phyloP scores from a whole-genome alignment of 2,113 vertebrate genomes.

The Cichladusa arquata region DNA sequence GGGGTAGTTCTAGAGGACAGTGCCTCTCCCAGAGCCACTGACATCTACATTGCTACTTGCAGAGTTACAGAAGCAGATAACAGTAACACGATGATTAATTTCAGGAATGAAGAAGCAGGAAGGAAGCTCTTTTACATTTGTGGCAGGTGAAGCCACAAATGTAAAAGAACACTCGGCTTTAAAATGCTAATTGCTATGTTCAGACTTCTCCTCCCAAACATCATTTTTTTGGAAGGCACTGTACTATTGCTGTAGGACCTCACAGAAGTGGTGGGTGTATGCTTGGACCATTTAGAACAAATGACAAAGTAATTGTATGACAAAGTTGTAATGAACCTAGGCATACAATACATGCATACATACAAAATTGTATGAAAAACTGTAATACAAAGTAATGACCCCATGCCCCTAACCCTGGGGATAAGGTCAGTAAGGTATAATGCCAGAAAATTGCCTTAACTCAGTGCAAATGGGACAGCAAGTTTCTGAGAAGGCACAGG shows the following conservation, averaged over 20 bases:
- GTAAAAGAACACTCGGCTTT: neutral
- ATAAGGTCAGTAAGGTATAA: neutral
- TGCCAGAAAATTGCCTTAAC: neutral
- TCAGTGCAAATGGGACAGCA: neutral
- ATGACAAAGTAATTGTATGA: neutral
- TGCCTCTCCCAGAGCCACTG: neutral
- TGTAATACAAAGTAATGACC: too few species aligned
- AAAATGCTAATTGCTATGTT: neutral
- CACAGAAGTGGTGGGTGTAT: neutral
- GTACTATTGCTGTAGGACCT: neutral
- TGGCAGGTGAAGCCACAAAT: neutral
- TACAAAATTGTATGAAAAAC: too few species aligned
- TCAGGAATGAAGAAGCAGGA: neutral
- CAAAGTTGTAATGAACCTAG: too few species aligned
- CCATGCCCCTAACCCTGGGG: neutral
- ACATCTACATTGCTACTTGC: neutral
- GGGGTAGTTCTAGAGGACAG: neutral
- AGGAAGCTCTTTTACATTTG: too few species aligned
- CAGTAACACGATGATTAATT: neutral
- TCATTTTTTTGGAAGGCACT: neutral
- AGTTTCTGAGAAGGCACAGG: neutral
- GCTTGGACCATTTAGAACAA: neutral
- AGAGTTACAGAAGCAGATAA: neutral
- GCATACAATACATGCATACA: too few species aligned
- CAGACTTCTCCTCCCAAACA: neutral